phyloP scores from a whole-genome alignment of 2,797 vertebrate species.

The Poliocrania exsul region DNA sequence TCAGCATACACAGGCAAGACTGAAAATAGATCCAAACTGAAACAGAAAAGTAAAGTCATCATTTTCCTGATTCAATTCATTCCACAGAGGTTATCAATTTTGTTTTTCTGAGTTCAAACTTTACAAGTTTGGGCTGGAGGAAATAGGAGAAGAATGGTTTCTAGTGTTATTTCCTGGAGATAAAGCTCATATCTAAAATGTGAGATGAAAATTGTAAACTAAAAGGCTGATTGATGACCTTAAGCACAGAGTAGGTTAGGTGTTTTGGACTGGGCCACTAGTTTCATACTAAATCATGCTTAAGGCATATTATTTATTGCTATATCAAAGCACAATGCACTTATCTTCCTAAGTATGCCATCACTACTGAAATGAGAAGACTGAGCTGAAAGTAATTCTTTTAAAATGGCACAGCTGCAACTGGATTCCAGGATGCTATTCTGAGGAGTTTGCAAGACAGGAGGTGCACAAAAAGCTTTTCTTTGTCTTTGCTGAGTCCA shows the following conservation, averaged over 20 bases:
- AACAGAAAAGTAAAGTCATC: not conserved
- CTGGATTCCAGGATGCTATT: not conserved
- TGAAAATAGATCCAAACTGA: not conserved
- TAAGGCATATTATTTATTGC: not conserved
- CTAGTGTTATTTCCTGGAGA: constrained; percentile 48
- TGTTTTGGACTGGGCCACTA: not conserved
- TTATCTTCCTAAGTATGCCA: not conserved
- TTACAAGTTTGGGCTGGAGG: not conserved
- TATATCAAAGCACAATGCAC: not conserved
- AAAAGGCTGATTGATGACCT: not conserved
- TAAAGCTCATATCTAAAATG: not conserved
- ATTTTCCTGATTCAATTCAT: not conserved
- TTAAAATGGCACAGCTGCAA: not conserved
- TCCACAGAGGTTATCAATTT: not conserved
- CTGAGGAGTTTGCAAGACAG: not conserved
- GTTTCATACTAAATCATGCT: not conserved
- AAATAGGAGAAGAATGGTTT: constrained; percentile 54
- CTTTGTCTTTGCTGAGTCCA: not conserved
- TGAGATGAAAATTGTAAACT: not conserved
- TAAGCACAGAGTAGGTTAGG: not conserved
- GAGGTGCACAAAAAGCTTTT: not conserved
- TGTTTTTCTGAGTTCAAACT: constrained; percentile 24
- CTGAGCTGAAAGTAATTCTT: not conserved
- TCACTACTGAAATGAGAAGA: not conserved
- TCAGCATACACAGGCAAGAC: not conserved